phyloP scores from a whole-genome alignment of 2,113 vertebrate genomes.

The Apus apus region DNA sequence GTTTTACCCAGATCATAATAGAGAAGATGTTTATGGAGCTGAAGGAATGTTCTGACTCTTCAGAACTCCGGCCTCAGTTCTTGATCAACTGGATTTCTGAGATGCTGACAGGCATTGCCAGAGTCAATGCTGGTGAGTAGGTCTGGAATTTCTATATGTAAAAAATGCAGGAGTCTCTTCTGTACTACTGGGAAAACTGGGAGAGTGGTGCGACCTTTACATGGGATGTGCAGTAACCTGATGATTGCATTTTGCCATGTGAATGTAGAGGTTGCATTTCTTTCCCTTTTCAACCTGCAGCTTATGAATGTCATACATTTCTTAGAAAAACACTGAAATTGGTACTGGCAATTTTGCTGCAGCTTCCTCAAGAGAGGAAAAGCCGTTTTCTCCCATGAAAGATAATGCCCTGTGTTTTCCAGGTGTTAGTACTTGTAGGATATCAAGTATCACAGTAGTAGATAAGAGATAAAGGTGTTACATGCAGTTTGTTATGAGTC shows the following conservation, averaged over 20 bases:
- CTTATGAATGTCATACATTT: neutral
- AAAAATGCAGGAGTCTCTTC: neutral
- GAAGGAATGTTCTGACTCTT: constrained; percentile 71
- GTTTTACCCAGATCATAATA: constrained; percentile 85
- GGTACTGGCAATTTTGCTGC: neutral
- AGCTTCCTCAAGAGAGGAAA: neutral
- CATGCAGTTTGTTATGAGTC: neutral
- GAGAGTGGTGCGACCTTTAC: neutral
- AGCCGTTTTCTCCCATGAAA: neutral
- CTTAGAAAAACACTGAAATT: neutral
- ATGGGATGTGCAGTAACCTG: neutral
- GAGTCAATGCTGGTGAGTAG: constrained; percentile 72
- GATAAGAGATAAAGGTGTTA: neutral
- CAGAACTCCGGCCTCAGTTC: constrained; percentile 79
- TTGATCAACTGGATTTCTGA: constrained; percentile 89
- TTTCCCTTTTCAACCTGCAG: neutral
- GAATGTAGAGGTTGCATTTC: neutral
- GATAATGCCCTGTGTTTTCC: neutral
- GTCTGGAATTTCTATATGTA: neutral
- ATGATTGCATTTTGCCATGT: neutral
- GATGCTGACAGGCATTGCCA: constrained; percentile 83
- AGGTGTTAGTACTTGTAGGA: neutral
- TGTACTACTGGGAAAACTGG: neutral
- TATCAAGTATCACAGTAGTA: neutral
- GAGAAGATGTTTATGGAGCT: constrained; percentile 88